These are phyloP conservation scores for Pterois miles DNA, from an alignment of 2,797 vertebrate genomes.

Conservation along the genomic window DNA sequence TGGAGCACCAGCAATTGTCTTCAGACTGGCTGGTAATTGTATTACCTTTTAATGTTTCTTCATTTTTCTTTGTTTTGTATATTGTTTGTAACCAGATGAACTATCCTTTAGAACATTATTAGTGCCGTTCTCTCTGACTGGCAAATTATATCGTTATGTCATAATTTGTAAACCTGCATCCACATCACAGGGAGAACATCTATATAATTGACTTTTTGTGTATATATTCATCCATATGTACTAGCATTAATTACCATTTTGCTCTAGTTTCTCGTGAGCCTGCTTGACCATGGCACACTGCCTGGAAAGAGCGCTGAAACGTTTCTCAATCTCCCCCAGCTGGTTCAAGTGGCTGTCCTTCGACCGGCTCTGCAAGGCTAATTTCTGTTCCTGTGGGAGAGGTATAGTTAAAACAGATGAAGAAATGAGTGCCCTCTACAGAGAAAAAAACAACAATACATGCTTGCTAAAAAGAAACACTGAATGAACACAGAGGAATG, in stretches of 20 bases:
- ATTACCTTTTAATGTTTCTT: too few relatives aligned
- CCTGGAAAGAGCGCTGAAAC: constrained; percentile 69
- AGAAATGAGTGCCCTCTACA: neutral
- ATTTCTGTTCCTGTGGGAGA: constrained; percentile 88
- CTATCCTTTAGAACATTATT: too few relatives aligned
- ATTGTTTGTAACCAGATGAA: too few relatives aligned
- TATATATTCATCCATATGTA: neutral
- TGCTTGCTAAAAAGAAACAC: neutral
- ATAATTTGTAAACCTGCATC: neutral
- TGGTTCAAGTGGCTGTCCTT: constrained; percentile 92
- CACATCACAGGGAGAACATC: neutral
- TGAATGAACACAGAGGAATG: neutral
- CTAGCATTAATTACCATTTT: constrained; percentile 83
- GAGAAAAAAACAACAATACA: neutral
- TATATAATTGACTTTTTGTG: neutral
- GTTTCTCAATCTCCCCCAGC: constrained; percentile 90
- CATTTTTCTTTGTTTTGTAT: too few relatives aligned
- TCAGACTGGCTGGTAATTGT: too few relatives aligned
- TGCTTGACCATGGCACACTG: constrained; percentile 88
- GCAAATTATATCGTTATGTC: neutral
- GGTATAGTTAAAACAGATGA: neutral
- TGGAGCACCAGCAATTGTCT: too few relatives aligned
- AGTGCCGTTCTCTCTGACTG: neutral
- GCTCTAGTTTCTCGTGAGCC: constrained; percentile 87
- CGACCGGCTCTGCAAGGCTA: constrained; percentile 84